phyloP scores from a whole-genome alignment of 2,888 invertebrate genomes.

The Leptinotarsa tumamoca region DNA sequence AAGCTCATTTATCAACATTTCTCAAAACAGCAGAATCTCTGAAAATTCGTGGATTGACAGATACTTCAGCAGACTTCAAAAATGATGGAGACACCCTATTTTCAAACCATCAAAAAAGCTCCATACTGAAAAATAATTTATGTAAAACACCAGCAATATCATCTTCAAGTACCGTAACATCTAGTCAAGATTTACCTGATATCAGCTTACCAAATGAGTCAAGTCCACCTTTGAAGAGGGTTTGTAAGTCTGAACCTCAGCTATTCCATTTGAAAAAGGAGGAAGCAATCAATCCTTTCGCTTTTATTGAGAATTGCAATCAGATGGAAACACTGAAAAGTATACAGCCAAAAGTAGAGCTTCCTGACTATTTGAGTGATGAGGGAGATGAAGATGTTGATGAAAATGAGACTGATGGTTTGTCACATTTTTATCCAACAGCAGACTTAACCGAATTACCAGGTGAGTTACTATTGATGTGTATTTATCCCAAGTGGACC shows the following conservation, averaged over 20 bases:
- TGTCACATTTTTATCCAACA: slow-evolving; percentile 56
- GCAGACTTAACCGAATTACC: slow-evolving; percentile 55
- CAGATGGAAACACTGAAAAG: slow-evolving; percentile 54
- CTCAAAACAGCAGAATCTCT: slow-evolving; percentile 83
- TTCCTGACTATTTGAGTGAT: slow-evolving; percentile 79
- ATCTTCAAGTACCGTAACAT: slow-evolving; percentile 62
- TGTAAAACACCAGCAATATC: slow-evolving; percentile 50
- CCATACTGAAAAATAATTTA: slow-evolving; percentile 40
- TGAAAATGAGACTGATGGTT: slow-evolving; percentile 63
- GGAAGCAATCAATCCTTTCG: slow-evolving; percentile 60
- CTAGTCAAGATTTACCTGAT: slow-evolving; percentile 62
- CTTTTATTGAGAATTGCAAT: slow-evolving; percentile 54
- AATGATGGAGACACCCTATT: slow-evolving; percentile 32
- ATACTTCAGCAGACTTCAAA: slow-evolving; percentile 66
- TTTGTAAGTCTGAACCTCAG: slow-evolving; percentile 59
- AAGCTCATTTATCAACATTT: slow-evolving; percentile 81
- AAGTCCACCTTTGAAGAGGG: slow-evolving; percentile 57
- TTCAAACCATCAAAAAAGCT: slow-evolving; percentile 42
- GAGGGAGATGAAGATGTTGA: slow-evolving; percentile 68
- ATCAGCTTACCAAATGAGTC: slow-evolving; percentile 47
- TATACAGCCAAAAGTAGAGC: slow-evolving; percentile 77
- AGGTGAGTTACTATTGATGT: slow-evolving; percentile 15
- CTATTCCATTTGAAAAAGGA: slow-evolving; percentile 54
- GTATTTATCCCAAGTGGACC: background rate
- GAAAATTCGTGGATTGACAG: slow-evolving; percentile 83